phyloP scores from a whole-genome alignment of 2,888 invertebrate species.

The Chalcosyrphus nemorum region DNA sequence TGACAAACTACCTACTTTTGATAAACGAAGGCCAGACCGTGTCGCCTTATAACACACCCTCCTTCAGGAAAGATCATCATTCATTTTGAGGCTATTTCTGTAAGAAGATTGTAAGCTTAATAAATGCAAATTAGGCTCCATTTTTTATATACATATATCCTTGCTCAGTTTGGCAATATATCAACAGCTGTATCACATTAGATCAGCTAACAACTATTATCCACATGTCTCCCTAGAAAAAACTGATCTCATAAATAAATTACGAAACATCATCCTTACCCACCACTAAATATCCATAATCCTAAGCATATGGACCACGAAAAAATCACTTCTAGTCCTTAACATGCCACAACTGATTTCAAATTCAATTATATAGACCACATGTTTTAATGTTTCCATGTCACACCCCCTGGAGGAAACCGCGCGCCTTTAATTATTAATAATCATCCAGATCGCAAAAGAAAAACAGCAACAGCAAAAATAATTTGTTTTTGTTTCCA shows the following conservation, averaged over 20 bases:
- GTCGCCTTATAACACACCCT: too few species aligned
- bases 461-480: background rate
- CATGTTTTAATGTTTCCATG: constrained; percentile 41
- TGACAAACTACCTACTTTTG: too few species aligned
- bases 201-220: constrained; percentile 1
- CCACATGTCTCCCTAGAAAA: background rate
- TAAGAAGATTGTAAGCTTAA: too few species aligned
- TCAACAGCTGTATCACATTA: background rate
- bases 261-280: background rate
- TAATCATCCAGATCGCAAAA: constrained; percentile 4
- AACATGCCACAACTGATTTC: constrained; percentile 36
- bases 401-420: constrained; percentile 7
- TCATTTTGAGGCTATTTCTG: too few species aligned
- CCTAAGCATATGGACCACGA: constrained; percentile 44
- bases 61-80: too few species aligned
- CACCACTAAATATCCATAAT: constrained; percentile 18
- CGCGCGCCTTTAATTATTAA: constrained; percentile 42
- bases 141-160: too few species aligned
- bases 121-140: too few species aligned
- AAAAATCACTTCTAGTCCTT: constrained; percentile 8
- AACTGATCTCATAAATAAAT: constrained; percentile 24
- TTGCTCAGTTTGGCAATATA: too few species aligned
- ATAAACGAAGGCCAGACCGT: too few species aligned
- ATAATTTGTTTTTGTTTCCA: constrained; percentile 27
- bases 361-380: constrained; percentile 63